Conservation (phyloP, 2,113 vertebrate species). For the Phaethon lepturus region DNA sequence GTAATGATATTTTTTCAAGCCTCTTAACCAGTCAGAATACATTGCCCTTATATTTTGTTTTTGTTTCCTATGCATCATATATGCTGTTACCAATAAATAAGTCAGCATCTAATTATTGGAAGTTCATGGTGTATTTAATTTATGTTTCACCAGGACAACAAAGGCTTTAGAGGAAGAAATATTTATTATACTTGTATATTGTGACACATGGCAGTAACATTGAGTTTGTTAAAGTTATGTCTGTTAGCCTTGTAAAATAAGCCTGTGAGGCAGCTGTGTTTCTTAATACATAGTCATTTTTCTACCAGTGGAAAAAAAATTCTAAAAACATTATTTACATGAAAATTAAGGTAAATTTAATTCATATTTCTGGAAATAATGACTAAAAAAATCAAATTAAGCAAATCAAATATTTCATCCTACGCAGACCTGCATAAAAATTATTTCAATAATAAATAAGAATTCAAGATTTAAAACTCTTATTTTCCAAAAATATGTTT, state of each 20-base stretch:
- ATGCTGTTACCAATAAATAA: background rate
- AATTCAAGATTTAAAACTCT: background rate
- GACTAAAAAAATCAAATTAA: background rate
- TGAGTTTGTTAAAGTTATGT: background rate
- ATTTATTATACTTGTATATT: background rate
- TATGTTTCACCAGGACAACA: background rate
- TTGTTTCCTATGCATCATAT: accelerated
- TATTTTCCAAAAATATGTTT: background rate
- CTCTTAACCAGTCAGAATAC: background rate
- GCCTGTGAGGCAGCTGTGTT: background rate
- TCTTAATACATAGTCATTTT: background rate
- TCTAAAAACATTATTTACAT: background rate
- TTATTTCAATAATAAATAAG: background rate
- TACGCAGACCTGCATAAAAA: background rate
- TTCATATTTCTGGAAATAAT: background rate
- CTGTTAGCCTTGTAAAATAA: background rate
- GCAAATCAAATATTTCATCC: background rate
- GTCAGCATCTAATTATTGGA: background rate
- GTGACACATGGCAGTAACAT: background rate
- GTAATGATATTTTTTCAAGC: background rate
- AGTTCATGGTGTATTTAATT: background rate
- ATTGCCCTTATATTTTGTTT: background rate
- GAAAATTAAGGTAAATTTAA: background rate
- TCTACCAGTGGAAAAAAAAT: background rate
- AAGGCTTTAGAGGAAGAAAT: background rate